Conservation (phyloP, 2,113 vertebrate genomes). For the Scolopax mira region DNA sequence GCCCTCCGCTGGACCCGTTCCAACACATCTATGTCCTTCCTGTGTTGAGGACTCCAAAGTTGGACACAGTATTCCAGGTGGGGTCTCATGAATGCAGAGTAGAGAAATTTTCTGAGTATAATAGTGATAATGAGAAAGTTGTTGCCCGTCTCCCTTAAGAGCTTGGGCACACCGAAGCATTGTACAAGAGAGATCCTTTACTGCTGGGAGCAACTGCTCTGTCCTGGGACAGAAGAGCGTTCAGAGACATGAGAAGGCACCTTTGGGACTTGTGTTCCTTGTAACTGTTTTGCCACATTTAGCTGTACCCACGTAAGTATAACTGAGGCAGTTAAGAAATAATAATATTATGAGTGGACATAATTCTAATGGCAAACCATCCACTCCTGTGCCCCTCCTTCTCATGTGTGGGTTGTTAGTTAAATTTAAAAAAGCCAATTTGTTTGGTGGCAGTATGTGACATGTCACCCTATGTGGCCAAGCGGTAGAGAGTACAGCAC, state of each 20-base stretch:
- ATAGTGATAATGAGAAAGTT: neutral
- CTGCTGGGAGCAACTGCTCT: neutral
- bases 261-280: neutral
- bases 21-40: too few relatives aligned
- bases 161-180: neutral
- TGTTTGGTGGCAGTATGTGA: neutral
- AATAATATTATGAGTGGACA: neutral
- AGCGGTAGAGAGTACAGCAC: neutral
- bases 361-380: neutral
- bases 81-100: too few relatives aligned
- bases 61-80: too few relatives aligned
- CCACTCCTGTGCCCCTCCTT: neutral
- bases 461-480: neutral
- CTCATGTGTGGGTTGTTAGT: neutral
- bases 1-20: too few relatives aligned
- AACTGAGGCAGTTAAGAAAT: neutral
- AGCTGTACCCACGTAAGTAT: neutral
- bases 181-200: neutral
- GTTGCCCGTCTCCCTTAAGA: neutral
- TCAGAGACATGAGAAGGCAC: neutral
- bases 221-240: neutral
- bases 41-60: too few relatives aligned
- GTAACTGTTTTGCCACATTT: neutral
- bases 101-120: neutral
- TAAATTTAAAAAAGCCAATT: neutral